A percentile compares a stretch with the other conserved stretches of the same genome.
phyloP scores from a whole-genome alignment of 2,797 vertebrate species.

The Babyrousa celebensis region DNA sequence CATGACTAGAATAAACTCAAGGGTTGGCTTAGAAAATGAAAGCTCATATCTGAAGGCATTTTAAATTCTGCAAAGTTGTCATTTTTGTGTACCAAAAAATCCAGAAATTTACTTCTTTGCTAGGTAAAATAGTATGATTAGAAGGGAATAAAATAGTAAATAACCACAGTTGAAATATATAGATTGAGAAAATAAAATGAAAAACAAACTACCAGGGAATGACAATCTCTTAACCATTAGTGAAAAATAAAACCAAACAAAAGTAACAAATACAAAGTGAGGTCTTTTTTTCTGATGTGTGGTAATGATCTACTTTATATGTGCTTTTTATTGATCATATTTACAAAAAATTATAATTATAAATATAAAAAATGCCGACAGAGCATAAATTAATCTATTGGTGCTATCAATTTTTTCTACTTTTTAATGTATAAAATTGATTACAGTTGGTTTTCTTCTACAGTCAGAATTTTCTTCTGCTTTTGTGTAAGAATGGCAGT shows the following conservation, averaged over 20 bases:
- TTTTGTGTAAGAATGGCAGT: neutral
- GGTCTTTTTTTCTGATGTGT: neutral
- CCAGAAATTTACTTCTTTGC: conserved; percentile 25
- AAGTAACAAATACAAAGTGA: neutral
- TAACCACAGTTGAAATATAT: neutral
- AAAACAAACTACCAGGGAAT: neutral
- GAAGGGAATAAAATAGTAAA: conserved; percentile 2
- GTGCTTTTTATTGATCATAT: neutral
- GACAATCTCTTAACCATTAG: neutral
- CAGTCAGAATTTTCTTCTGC: neutral
- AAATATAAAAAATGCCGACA: neutral
- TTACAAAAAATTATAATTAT: neutral
- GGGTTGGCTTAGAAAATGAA: neutral
- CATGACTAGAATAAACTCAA: neutral
- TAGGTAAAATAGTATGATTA: conserved; percentile 8
- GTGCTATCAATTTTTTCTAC: neutral
- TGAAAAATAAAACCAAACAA: neutral
- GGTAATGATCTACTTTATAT: neutral
- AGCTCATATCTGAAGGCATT: neutral
- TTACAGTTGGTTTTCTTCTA: neutral
- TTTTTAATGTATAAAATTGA: neutral
- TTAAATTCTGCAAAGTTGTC: neutral
- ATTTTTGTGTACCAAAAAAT: conserved; percentile 44
- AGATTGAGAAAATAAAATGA: conserved; percentile 6
- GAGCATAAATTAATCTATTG: neutral